Conservation (phyloP, 2,113 vertebrate genomes). For the Rana temporaria region DNA sequence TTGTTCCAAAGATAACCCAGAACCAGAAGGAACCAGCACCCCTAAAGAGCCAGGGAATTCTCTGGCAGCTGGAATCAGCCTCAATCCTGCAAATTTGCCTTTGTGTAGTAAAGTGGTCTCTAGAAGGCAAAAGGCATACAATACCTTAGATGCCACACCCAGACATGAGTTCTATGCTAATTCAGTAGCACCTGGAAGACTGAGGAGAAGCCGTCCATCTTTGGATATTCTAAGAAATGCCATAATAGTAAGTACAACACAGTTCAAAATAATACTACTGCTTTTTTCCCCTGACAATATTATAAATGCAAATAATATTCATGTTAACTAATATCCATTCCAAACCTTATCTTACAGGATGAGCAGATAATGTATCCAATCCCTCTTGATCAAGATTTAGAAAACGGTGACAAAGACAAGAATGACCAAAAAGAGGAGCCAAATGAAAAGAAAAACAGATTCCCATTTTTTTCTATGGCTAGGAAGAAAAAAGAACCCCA, state of each 20-base stretch:
- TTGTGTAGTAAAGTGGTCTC: constrained; percentile 53
- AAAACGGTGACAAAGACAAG: constrained; percentile 47
- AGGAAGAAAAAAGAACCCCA: constrained; percentile 14
- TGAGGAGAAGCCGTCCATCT: constrained; percentile 60
- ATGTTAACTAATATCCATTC: background rate
- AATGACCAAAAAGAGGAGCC: constrained; percentile 5
- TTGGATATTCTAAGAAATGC: constrained; percentile 68
- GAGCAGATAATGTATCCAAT: constrained; percentile 29
- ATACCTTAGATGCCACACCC: constrained; percentile 67
- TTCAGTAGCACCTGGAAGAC: constrained; percentile 50
- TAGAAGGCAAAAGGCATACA: constrained; percentile 64
- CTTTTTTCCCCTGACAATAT: background rate
- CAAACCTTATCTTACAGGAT: constrained; percentile 8
- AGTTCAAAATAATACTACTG: background rate
- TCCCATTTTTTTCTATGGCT: too few relatives aligned
- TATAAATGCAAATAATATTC: background rate
- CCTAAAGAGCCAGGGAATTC: background rate
- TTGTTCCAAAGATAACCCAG: constrained; percentile 39
- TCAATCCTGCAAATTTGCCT: constrained; percentile 16
- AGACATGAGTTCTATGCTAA: constrained; percentile 68
- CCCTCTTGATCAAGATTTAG: constrained; percentile 35
- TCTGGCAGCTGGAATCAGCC: constrained; percentile 22
- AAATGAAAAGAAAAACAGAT: constrained; percentile 18
- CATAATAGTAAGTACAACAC: constrained; percentile 58
- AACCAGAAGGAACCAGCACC: background rate